Base-by-base conservation (phyloP, 1,140 invertebrate genomes). In the Asbolus verrucosus region DNA sequence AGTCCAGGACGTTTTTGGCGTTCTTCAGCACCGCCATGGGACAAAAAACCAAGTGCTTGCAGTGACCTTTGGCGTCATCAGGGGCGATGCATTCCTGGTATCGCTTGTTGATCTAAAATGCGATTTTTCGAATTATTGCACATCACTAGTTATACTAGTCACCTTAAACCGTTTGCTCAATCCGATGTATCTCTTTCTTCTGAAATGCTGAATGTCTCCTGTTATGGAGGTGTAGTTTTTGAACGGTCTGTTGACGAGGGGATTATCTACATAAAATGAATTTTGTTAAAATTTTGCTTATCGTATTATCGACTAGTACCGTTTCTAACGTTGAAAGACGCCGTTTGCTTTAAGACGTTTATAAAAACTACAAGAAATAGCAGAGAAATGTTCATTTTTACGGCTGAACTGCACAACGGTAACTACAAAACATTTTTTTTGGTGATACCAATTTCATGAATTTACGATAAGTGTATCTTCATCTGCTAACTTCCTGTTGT, bases 41-140 rank as follows among this genome's bases (percentile, higher is more conserved):
- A 71, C 90, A 92, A 76, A 86, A 86, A 14, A 84, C 82, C 0
- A 88, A 76, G 69, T 89, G 89, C 11, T 87, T 85, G 76, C 90
- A 92, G 67, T 86, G 84, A 0, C 90, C 90, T 6, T 75, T 70
- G 36, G 84, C 83, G 8, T 89, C 87, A 14, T 84, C 81, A 0
- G 88, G 85, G 1, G 87, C 86, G n/a, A 84, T 74, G 69, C 90
- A 92, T 6, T 83, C 80, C 69, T 89, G 87, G 63, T 87, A 85
- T 19, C 80, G 76, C 74, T 82, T 84, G 67, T 84, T 85, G 4
- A 79, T 41, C 80, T 81, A 43, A 63, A 73, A 75, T 41, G 38
- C 39, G 50, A 43, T 19, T 14, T 9, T 6, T 18, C n/a, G 8
- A 31, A 59, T n/a, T 27, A n/a, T n/a, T 33, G 38, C 21, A 43